A percentile compares a stretch with the other conserved stretches of the same genome.
Conservation (phyloP, 2,113 vertebrate genomes). For the Triplophysa tibetana region DNA sequence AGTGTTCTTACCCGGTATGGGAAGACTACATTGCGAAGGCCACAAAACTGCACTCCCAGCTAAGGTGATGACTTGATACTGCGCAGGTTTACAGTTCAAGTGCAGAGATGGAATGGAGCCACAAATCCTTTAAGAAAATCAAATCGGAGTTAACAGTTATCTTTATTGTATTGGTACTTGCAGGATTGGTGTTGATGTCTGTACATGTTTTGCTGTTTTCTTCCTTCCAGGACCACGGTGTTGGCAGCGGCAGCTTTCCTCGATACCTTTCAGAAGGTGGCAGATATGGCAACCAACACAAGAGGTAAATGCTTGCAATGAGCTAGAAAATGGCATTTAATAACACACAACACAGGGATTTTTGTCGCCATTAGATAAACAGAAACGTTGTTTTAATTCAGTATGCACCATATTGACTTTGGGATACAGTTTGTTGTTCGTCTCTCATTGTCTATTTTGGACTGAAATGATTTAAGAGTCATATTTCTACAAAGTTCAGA, state of each 20-base stretch:
- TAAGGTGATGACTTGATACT: slow-evolving; percentile 78
- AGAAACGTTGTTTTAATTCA: no score
- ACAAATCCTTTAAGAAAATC: no score
- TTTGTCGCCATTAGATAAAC: background rate
- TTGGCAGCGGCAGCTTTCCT: slow-evolving; percentile 94
- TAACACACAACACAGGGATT: background rate
- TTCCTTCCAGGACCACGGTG: slow-evolving; percentile 86
- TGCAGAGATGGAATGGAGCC: no score
- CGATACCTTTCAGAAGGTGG: slow-evolving; percentile 99
- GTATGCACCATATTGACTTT: background rate
- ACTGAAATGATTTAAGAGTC: slow-evolving; percentile 6
- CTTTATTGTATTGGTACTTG: background rate
- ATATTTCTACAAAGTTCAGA: slow-evolving; percentile 4
- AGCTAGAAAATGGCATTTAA: background rate
- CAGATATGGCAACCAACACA: slow-evolving; percentile 97
- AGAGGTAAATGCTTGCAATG: slow-evolving; percentile 78
- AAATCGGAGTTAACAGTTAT: background rate
- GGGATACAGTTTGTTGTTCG: background rate
- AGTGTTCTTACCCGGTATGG: slow-evolving; percentile 98
- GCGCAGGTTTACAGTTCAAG: no score
- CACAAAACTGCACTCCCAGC: slow-evolving; percentile 96
- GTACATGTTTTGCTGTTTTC: slow-evolving; percentile 17
- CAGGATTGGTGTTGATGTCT: background rate
- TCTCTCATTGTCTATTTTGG: background rate
- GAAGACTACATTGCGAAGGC: slow-evolving; percentile 99